Base-by-base conservation (phyloP, 2,797 vertebrate species). In the Saxicola maurus region DNA sequence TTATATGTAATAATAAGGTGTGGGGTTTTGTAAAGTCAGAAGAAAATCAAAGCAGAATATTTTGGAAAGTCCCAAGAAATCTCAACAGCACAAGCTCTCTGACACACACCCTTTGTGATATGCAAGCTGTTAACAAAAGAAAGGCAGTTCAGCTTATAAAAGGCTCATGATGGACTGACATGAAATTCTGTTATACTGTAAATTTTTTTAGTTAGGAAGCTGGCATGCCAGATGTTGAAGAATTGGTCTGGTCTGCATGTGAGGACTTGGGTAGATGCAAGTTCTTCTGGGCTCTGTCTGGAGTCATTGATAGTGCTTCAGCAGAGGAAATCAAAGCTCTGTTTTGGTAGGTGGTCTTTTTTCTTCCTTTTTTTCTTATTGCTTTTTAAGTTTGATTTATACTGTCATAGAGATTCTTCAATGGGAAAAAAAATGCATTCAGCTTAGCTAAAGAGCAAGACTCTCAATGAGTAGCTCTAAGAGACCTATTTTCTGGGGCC, bases 191-290 rank as follows among this genome's bases (percentile, higher is more conserved):
- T 82, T 59, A 9, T 30, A 52, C 7, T 12, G 20, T 43, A 65
- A 18, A 1, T 45, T 20, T 45, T 23, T 42, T 25, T 49, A 25
- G 7, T 65, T 67, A 24, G 0, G 6, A 74, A 55, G 3, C 17
- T 55, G 66, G 2, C 20, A 19, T 18, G 11, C 51, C 57, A 38
- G 15, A n/a, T 20, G 11, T 17, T 69, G 37, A 65, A 67, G 37
- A 37, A 27, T 25, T 67, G 16, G 8, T 77, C 27, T 67, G 17
- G 35, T 61, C 16, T 73, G 37, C 24, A 12, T 45, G n/a, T 55
- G 23, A 84, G 21, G 8, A 23, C 43, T 73, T 0, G 0, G 4
- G 12, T 42, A 60, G 35, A 48, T 52, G 5, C 20, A 53, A 40
- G 5, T 69, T 79, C 21, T 83, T 61, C n/a, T 66, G 17, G 7